Base-by-base conservation (phyloP, 2,113 vertebrate species). In the Candoia aspera region DNA sequence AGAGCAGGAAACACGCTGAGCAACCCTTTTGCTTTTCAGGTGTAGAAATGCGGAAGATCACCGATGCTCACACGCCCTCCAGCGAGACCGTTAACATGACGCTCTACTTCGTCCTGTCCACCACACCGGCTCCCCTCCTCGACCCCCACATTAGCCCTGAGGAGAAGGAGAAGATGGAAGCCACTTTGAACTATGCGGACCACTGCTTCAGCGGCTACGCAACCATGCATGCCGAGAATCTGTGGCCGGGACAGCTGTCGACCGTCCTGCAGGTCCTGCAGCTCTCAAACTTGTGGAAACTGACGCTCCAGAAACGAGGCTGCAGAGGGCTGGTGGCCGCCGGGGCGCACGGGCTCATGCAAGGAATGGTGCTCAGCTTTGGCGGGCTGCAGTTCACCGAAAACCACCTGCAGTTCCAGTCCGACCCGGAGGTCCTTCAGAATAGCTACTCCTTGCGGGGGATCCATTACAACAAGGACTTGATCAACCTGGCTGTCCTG, bases 351-450 rank as follows among this genome's bases (percentile, higher is more conserved):
- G 99, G 99, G 0, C 96, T 99, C 93, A 98, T 99, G 98, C 99
- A 99, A 96, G 99, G 98, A 33, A 98, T 99, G 98, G 98, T 98
- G 96, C 98, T 99, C 4, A 99, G 99, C 96, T 99, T 99, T 0
- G 99, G 99, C 0, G 99, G 99, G 19, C 98, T 99, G 24, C 99
- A 99, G 98, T 99, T 99, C 98, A 99, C 99, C 0, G 99, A 99
- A 95, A 99, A 99, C 97, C 99, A 99, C 94, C 98, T 99, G 0
- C 99, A 99, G 98, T 99, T 99, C 95, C 99, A 99, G 96, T 98
- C 99, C 0, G 99, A 99, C 93, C 99, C 99, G 0, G 98, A 99
- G 0, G 99, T 99, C 19, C 98, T 99, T 86, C 99, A 99, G 94
- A 99, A 99, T 97, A 99, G 99, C 98, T 99, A 99, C 10, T 97